These are phyloP conservation scores for Brachyalestes nurse DNA, from an alignment of 2,797 vertebrate species.

Conservation along the genomic window DNA sequence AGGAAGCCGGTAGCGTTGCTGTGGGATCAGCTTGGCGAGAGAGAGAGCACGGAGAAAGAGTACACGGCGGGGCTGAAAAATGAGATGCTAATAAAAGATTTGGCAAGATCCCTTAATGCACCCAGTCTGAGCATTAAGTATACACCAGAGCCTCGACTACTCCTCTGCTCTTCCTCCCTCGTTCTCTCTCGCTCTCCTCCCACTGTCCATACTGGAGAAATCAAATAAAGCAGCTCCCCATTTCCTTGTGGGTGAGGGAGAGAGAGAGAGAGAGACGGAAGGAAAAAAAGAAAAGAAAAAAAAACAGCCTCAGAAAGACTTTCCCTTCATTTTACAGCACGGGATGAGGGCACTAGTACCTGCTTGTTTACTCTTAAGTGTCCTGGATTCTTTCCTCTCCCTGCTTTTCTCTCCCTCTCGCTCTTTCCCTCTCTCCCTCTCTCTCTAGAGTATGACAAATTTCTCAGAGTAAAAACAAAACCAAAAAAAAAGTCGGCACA, in stretches of 20 bases:
- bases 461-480: constrained; percentile 30
- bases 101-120: constrained; percentile 60
- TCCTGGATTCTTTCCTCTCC: constrained; percentile 24
- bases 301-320: constrained; percentile 30
- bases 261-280: not conserved
- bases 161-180: constrained; percentile 15
- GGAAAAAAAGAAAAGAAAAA: not conserved
- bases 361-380: constrained; percentile 32
- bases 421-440: constrained; percentile 1
- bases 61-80: constrained; percentile 58
- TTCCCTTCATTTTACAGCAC: constrained; percentile 7
- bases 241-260: constrained; percentile 11
- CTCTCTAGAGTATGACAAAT: constrained; percentile 15
- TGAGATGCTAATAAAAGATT: constrained; percentile 69
- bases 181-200: constrained; percentile 32
- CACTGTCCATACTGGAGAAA: constrained; percentile 41
- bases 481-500: constrained; percentile 14
- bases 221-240: constrained; percentile 29
- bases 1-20: constrained; percentile 38
- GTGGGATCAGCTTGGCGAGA: constrained; percentile 36
- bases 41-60: constrained; percentile 46
- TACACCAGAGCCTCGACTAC: constrained; percentile 41
- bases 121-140: constrained; percentile 42
- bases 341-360: not conserved
- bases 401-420: not conserved